Base-by-base conservation (phyloP, 2,888 invertebrate genomes). In the Tachina lurida region DNA sequence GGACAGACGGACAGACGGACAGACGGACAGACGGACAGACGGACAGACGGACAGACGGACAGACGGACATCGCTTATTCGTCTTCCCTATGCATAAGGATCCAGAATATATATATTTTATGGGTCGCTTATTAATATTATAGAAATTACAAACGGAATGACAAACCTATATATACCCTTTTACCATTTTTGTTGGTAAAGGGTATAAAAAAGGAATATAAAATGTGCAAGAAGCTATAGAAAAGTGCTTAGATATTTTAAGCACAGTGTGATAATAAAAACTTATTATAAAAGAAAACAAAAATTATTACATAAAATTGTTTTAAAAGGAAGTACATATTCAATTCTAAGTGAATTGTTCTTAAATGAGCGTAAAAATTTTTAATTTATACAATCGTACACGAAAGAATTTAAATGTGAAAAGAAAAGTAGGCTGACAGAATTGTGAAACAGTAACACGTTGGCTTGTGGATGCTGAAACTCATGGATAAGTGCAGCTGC, bases 191-290 rank as follows among this genome's bases (percentile, higher is more conserved):
- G n/a, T n/a, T n/a, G n/a, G n/a, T n/a, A n/a, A n/a, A n/a, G n/a
- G n/a, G n/a, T n/a, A n/a, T n/a, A 31, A 31, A 15, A 76, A 22
- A 39, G 19, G 17, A 10, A 1, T 5, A 3, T 1, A 45, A 17
- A 47, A 47, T 31, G 7, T 31, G 31, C 31, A 31, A 31, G 31
- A 31, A 41, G 39, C 17, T 2, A 1, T 39, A 19, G 60, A 78
- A 70, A 62, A 70, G 54, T 78, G 62, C n/a, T 54, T 52, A 78
- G 63, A 78, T 54, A 70, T 78, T 70, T 31, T 10, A 70, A 70
- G 63, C 7, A 17, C 2, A 10, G 39, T 47, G 41, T 41, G 12
- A 68, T 43, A 76, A 76, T 19, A 60, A 52, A 63, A 70, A 49
- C 31, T 43, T 60, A 39, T 58, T 52, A 43, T 15, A 62, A 12